Percentiles rank a stretch among this genome's conserved stretches.
phyloP scores from a whole-genome alignment of 2,113 vertebrate genomes.

The Eulacestoma nigropectus region DNA sequence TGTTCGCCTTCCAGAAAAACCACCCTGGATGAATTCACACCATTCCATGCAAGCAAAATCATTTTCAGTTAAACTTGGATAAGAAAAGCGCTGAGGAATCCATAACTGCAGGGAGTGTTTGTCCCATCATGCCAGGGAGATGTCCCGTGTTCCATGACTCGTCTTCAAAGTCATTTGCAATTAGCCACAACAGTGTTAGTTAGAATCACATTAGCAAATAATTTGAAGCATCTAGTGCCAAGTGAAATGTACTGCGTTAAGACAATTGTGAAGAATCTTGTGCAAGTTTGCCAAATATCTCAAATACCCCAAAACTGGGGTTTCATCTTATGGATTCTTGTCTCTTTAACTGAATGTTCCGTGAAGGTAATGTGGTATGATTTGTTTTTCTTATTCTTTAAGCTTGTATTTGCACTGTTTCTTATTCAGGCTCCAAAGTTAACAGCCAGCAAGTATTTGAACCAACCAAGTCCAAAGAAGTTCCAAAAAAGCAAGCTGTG shows the following conservation, averaged over 20 bases:
- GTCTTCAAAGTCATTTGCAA: background rate
- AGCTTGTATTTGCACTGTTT: constrained; percentile 49
- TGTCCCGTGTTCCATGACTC: background rate
- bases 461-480: constrained; percentile 26
- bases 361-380: background rate
- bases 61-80: constrained; percentile 28
- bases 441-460: background rate
- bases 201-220: constrained; percentile 5
- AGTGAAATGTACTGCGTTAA: background rate
- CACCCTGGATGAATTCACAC: constrained; percentile 15
- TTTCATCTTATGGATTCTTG: background rate
- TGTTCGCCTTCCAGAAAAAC: constrained; percentile 20
- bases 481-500: background rate
- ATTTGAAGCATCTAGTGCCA: background rate
- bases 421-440: background rate
- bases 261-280: background rate
- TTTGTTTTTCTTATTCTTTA: background rate
- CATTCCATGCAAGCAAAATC: constrained; percentile 21
- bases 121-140: background rate
- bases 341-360: background rate
- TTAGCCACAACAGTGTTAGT: background rate
- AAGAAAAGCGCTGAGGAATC: constrained; percentile 1
- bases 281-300: constrained; percentile 6
- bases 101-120: background rate
- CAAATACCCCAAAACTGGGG: background rate